Base-by-base conservation (phyloP, 2,113 vertebrate species). In the Paramisgurnus dabryanus region DNA sequence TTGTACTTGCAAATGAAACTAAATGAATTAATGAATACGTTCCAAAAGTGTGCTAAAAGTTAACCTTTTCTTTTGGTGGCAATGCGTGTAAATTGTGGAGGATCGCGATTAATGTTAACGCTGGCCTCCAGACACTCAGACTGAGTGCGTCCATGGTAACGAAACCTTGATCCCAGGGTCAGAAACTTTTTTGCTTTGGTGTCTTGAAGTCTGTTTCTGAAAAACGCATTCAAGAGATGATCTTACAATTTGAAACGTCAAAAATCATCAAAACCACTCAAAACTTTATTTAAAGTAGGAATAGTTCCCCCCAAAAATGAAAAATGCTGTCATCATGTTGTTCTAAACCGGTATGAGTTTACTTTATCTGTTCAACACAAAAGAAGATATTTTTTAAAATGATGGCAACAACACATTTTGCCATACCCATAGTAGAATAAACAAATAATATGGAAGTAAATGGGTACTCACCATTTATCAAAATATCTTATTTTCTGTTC, bases 111-210 rank as follows among this genome's bases (percentile, higher is more conserved):
- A 3, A 98, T 98, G 82, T 96, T 88, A 66, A 96, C 94, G 7
- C 96, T 97, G 15, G 96, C 97, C 89, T 98, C 94, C 73, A 96
- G 93, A 2, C 95, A 96, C 90, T 99, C 96, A 0, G 95, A 96
- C 87, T 98, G 96, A 3, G 97, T 98, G 3, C 95, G 93, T 0
- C 97, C 97, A 1, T 95, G 96, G 90, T 97, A 98, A 47, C 95
- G 94, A 88, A 99, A 98, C 90, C 96, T 98, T 27, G 96, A 97
- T 76, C 97, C 97, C 89, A 98, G 86, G 0, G 91, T 93, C 58
- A 98, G 90, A 88, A 97, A 96, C 74, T 93, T 90, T 77, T 94
- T 94, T 73, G 96, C 95, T 0, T 96, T 64, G 18, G 57, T 76
- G 7, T 72, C 83, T 74, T 79, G 68, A 94, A 57, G 96, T 93